A percentile compares a stretch with the other conserved stretches of the same genome.
Conservation (phyloP, 2,113 vertebrate species). For the Neofelis nebulosa region DNA sequence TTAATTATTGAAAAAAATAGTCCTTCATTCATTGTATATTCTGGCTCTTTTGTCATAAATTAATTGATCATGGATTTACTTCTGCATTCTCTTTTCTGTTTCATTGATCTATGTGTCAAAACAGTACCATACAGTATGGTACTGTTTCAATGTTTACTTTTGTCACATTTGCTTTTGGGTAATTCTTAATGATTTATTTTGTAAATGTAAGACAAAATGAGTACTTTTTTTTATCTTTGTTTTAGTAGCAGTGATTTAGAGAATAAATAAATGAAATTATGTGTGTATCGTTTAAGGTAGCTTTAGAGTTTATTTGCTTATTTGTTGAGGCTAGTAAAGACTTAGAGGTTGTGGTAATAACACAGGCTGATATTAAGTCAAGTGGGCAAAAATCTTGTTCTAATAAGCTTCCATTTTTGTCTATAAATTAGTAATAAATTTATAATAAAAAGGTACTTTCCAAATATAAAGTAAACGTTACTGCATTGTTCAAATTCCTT, state of each 20-base stretch:
- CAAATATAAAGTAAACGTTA: not conserved
- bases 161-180: not conserved
- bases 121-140: not conserved
- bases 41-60: not conserved
- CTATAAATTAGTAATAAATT: not conserved
- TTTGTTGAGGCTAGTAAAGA: not conserved
- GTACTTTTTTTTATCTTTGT: not conserved
- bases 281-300: not conserved
- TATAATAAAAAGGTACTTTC: not conserved
- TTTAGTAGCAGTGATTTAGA: not conserved
- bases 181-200: conserved; percentile 19
- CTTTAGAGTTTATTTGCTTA: not conserved
- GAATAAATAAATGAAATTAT: not conserved
- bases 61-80: not conserved
- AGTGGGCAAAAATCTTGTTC: not conserved
- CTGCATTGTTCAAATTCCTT: not conserved
- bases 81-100: not conserved
- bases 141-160: not conserved
- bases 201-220: conserved; percentile 41
- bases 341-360: not conserved
- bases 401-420: not conserved
- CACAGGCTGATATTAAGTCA: not conserved
- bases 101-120: not conserved
- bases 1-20: not conserved
- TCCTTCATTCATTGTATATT: not conserved